A percentile compares a stretch with the other conserved stretches of the same genome.
These are phyloP conservation scores for Cirrhinus mrigala DNA, from an alignment of 2,797 vertebrate genomes.

Conservation along the genomic window DNA sequence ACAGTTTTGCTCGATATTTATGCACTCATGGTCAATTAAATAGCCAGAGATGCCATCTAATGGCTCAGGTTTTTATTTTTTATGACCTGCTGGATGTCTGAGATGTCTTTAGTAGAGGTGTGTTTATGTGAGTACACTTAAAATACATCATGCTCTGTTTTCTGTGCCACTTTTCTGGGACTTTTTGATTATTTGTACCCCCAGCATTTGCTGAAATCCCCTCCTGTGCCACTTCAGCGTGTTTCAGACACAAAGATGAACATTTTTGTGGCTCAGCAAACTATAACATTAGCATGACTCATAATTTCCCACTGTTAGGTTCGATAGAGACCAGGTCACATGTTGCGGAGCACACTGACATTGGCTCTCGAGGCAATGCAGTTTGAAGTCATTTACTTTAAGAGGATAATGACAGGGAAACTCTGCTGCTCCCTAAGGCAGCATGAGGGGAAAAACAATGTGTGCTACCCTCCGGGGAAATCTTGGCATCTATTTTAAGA, in stretches of 20 bases:
- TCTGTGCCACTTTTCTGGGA: background rate
- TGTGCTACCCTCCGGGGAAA: conserved; percentile 21
- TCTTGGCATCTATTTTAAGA: conserved; percentile 21
- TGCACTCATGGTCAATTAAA: background rate
- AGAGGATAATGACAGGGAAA: conserved; percentile 30
- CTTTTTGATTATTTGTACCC: background rate
- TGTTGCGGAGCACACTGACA: background rate
- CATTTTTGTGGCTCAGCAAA: background rate
- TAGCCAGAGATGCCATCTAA: background rate
- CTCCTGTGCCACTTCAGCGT: background rate
- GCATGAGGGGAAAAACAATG: conserved; percentile 2
- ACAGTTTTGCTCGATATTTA: background rate
- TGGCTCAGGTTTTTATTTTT: background rate
- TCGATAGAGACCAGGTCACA: background rate
- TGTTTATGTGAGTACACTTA: background rate
- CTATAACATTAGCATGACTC: conserved; percentile 23
- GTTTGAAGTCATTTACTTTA: conserved; percentile 35
- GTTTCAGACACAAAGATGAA: background rate
- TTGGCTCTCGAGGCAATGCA: background rate
- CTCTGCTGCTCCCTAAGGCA: background rate
- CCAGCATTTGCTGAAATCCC: background rate
- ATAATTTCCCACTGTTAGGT: conserved; percentile 3
- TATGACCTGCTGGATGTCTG: background rate
- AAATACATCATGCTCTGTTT: background rate
- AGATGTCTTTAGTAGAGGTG: background rate